A percentile compares a stretch with the other conserved stretches of the same genome.
Evolutionary conservation across 2,888 invertebrate species (phyloP).

Genomic region (Ephialtes manifestator): DNA sequence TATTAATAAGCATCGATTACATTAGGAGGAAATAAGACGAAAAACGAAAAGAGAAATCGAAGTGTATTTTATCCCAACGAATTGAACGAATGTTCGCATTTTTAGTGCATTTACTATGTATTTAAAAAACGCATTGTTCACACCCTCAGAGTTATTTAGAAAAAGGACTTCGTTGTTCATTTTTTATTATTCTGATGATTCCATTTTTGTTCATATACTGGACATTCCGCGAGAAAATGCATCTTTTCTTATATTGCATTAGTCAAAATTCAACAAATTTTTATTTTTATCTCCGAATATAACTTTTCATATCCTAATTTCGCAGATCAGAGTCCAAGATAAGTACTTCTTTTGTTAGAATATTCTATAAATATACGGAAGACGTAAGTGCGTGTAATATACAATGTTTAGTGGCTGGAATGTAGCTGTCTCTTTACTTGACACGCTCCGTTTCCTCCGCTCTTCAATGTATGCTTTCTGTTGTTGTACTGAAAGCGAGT

Average conservation of each 20-base stretch:
- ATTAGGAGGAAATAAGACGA: too few relatives aligned
- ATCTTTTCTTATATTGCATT: not conserved
- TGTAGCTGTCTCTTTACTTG: conserved; percentile 30
- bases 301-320: not conserved
- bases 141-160: too few relatives aligned
- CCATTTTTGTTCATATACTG: not conserved
- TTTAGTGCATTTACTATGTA: too few relatives aligned
- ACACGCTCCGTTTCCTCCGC: conserved; percentile 61
- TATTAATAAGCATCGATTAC: too few relatives aligned
- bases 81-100: too few relatives aligned
- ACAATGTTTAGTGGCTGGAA: not conserved
- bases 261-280: not conserved
- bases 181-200: not conserved
- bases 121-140: too few relatives aligned
- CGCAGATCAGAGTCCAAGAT: too few relatives aligned
- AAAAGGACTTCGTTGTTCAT: too few relatives aligned
- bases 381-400: not conserved
- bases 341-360: not conserved
- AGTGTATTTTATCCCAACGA: too few relatives aligned
- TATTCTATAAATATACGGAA: not conserved
- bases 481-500: conserved; percentile 40
- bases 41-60: too few relatives aligned
- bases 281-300: not conserved
- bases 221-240: not conserved
- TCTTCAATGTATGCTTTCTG: conserved; percentile 34